A percentile compares a stretch with the other conserved stretches of the same genome.
Conservation (phyloP, 2,113 vertebrate genomes). For the Symphodus melops region DNA sequence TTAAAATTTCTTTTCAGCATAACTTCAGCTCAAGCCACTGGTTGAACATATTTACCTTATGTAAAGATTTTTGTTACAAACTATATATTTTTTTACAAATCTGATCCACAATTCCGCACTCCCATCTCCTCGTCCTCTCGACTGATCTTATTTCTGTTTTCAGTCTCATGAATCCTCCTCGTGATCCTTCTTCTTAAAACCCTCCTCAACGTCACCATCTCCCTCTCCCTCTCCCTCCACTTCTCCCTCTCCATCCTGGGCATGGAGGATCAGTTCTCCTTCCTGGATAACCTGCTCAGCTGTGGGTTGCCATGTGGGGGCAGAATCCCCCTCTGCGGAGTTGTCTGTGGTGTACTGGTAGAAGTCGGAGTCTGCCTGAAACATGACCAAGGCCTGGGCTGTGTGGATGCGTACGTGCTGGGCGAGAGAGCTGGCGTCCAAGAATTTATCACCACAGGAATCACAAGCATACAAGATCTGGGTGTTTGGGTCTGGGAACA, state of each 20-base stretch:
- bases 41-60: neutral
- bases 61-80: constrained; percentile 23
- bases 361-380: constrained; percentile 96
- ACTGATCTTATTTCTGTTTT: constrained; percentile 23
- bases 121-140: constrained; percentile 58
- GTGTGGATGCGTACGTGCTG: constrained; percentile 98
- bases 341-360: constrained; percentile 91
- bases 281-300: constrained; percentile 90
- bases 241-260: constrained; percentile 74
- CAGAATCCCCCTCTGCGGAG: constrained; percentile 59
- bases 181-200: constrained; percentile 29
- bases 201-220: constrained; percentile 24
- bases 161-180: constrained; percentile 11
- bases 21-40: neutral
- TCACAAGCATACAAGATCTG: constrained; percentile 97
- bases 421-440: constrained; percentile 93
- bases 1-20: constrained; percentile 6
- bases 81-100: constrained; percentile 13
- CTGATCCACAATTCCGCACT: constrained; percentile 42
- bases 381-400: constrained; percentile 97
- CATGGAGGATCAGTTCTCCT: constrained; percentile 88
- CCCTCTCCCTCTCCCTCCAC: constrained; percentile 39
- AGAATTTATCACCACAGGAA: constrained; percentile 95
- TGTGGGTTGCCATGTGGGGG: constrained; percentile 86
- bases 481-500: constrained; percentile 91